These are phyloP conservation scores for Canis aureus DNA, from an alignment of 2,113 vertebrate species.

Conservation along the genomic window DNA sequence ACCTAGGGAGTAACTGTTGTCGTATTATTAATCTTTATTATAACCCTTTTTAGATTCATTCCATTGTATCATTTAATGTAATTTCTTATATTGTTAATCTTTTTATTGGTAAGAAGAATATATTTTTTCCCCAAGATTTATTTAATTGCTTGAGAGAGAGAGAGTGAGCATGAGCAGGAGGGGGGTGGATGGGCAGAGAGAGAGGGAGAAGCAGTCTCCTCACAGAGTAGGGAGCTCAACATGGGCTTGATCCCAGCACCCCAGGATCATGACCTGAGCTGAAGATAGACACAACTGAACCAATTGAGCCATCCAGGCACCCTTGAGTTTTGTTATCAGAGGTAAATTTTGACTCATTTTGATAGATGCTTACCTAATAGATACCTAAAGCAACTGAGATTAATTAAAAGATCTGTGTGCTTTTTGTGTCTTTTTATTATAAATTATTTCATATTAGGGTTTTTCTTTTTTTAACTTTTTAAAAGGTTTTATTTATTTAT, in stretches of 20 bases:
- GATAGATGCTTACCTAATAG: background rate
- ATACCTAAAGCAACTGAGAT: background rate
- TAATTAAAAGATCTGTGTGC: background rate
- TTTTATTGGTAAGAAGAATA: background rate
- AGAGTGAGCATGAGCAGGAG: too few relatives aligned
- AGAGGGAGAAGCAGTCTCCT: too few relatives aligned
- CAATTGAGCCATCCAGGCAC: too few relatives aligned
- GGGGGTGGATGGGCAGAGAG: too few relatives aligned
- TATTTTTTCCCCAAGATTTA: background rate
- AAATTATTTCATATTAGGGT: background rate
- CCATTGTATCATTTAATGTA: background rate
- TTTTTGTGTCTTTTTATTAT: conserved; percentile 27
- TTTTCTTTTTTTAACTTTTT: background rate
- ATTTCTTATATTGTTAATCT: background rate
- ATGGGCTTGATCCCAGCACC: too few relatives aligned
- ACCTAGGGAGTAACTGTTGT: background rate
- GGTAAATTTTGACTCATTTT: background rate
- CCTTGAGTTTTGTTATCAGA: background rate
- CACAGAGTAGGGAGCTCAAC: too few relatives aligned
- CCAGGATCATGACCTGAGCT: too few relatives aligned
- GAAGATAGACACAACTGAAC: too few relatives aligned
- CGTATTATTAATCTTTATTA: background rate
- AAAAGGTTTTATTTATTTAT: too few relatives aligned
- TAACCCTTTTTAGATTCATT: background rate
- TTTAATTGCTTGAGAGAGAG: too few relatives aligned